Conservation (phyloP, 2,888 invertebrate genomes). For the Drosophila paranaensis region DNA sequence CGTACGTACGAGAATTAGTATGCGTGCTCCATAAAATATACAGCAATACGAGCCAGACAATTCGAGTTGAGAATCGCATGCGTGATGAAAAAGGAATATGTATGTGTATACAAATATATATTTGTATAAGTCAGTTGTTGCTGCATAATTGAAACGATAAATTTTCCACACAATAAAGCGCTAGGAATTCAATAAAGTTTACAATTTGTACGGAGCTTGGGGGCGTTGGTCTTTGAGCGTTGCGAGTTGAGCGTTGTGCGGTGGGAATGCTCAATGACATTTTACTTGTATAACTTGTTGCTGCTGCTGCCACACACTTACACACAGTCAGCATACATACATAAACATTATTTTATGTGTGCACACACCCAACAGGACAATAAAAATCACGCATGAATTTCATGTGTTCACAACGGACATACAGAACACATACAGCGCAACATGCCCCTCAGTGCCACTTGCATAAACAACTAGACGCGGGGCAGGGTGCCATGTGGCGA, state of each 20-base stretch:
- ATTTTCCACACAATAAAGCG: slow-evolving; percentile 74
- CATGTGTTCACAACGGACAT: slow-evolving; percentile 57
- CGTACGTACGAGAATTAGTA: not conserved
- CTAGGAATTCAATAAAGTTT: slow-evolving; percentile 74
- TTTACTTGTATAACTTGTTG: slow-evolving; percentile 45
- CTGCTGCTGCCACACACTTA: slow-evolving; percentile 44
- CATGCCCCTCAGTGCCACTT: slow-evolving; percentile 42
- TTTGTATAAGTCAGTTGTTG: slow-evolving; percentile 12
- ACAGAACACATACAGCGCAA: slow-evolving; percentile 23
- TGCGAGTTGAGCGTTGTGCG: not conserved
- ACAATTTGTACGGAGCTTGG: slow-evolving; percentile 50
- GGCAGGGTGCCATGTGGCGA: slow-evolving; percentile 14
- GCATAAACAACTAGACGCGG: slow-evolving; percentile 34
- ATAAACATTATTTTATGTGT: slow-evolving; percentile 74
- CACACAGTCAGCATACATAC: slow-evolving; percentile 36
- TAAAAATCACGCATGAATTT: slow-evolving; percentile 78
- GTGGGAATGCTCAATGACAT: slow-evolving; percentile 45
- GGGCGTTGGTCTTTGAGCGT: not conserved
- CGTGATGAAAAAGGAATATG: slow-evolving; percentile 24
- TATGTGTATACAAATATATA: slow-evolving; percentile 1
- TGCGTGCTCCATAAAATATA: slow-evolving; percentile 41
- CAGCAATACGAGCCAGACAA: slow-evolving; percentile 34
- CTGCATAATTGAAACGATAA: slow-evolving; percentile 75
- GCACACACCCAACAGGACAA: slow-evolving; percentile 70
- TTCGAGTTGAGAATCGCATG: slow-evolving; percentile 46